phyloP scores from a whole-genome alignment of 2,888 invertebrate species.

The Limnephilus auricula region DNA sequence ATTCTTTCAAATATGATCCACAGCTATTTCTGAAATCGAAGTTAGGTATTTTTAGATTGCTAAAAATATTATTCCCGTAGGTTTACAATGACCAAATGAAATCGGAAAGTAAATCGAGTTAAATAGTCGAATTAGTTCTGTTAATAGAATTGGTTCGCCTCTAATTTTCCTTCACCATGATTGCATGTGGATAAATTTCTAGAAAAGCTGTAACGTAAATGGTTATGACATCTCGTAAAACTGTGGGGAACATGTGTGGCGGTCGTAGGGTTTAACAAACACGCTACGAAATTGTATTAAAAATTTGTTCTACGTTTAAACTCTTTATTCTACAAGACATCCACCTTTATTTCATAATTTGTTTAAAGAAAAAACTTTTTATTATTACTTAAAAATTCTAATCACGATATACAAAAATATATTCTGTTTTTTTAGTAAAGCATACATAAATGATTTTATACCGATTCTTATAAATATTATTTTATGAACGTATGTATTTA shows the following conservation, averaged over 20 bases:
- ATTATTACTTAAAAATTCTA: too few species aligned
- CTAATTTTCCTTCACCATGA: conserved; percentile 52
- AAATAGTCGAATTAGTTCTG: conserved; percentile 18
- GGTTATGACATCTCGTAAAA: conserved; percentile 64
- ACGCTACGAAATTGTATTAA: neutral
- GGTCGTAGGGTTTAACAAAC: neutral
- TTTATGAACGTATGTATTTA: too few species aligned
- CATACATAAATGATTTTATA: too few species aligned
- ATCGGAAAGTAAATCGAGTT: neutral
- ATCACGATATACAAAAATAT: too few species aligned
- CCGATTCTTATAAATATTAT: too few species aligned
- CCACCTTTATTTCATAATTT: neutral
- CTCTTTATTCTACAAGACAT: neutral
- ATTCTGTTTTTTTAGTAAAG: too few species aligned
- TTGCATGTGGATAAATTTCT: conserved; percentile 58
- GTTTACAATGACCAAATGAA: neutral
- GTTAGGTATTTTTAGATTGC: neutral
- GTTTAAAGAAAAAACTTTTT: too few species aligned
- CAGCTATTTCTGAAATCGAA: neutral
- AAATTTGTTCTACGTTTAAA: neutral
- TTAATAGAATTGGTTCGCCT: conserved; percentile 41
- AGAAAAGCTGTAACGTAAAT: conserved; percentile 51
- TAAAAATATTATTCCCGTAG: neutral
- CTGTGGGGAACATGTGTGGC: conserved; percentile 55
- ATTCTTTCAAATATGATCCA: neutral